Conservation (phyloP, 53 echinoderm and acorn worm species). For the Stichopus horrens region DNA sequence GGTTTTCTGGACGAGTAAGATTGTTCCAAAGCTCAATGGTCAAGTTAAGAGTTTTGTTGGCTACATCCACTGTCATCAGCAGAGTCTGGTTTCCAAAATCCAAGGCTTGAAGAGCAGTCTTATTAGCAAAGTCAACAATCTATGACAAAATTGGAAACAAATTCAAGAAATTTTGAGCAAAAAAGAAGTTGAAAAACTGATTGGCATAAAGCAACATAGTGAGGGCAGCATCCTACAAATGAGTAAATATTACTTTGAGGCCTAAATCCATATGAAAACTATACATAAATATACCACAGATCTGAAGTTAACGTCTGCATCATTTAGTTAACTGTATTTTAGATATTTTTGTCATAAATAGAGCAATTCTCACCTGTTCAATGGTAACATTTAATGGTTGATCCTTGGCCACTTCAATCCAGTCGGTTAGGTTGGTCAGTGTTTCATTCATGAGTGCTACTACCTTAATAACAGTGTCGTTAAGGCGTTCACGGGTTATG, state of each 20-base stretch:
- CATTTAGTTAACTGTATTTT: too few relatives aligned
- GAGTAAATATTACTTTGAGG: too few relatives aligned
- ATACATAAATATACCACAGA: too few relatives aligned
- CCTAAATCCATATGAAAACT: too few relatives aligned
- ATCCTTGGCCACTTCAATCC: constrained; percentile 27
- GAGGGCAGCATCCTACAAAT: too few relatives aligned
- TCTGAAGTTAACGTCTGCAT: too few relatives aligned
- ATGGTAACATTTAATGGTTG: constrained; percentile 35
- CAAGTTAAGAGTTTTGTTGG: constrained; percentile 50
- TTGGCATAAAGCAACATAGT: too few relatives aligned
- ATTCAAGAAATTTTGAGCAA: background rate
- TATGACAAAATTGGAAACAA: background rate
- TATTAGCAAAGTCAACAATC: constrained; percentile 18
- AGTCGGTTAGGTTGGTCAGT: constrained; percentile 39
- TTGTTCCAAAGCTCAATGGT: constrained; percentile 61
- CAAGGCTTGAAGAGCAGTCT: constrained; percentile 30
- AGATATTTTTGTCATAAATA: too few relatives aligned
- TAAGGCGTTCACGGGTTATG: constrained; percentile 40
- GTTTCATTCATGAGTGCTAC: constrained; percentile 29
- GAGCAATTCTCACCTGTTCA: constrained; percentile 6
- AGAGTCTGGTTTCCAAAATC: constrained; percentile 44
- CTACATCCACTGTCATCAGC: constrained; percentile 17
- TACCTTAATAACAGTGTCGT: background rate
- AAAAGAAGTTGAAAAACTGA: background rate
- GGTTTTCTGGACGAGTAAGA: constrained; percentile 58